Evolutionary conservation across 2,113 vertebrate species (phyloP), one percentile per base, ranked within the genome.

Genomic region (Cyanoramphus novaezelandiae): DNA sequence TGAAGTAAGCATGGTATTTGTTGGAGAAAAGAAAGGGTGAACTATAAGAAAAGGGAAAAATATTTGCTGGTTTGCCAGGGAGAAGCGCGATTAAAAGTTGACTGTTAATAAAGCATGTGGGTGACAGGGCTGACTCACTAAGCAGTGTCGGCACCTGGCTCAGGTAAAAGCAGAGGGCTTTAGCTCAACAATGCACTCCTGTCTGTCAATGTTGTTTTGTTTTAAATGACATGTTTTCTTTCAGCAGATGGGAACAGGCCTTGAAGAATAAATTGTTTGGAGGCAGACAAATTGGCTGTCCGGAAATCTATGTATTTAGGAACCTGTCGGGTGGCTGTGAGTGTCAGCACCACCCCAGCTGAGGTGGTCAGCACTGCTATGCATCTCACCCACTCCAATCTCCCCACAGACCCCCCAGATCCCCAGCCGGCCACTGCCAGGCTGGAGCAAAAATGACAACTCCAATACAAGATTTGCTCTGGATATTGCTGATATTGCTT

Each of bases 201-300:
- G 90, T 62, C 90, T 95, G 95, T 97, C 97, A 97, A 4, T 44
- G 83, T 85, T 82, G 68, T 31, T 31, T 20, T 27, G 88, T 93
- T 65, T 75, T 31, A 94, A 97, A 95, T 96, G 93, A 95, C 95
- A 96, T 96, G 86, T 93, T 97, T 96, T 95, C 93, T 93, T 96
- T 93, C 63, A 59, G 96, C 97, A 97, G 95, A 96, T 97, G 96
- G 95, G 92, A 97, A 90, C 52, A 89, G 92, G 90, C 37, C 92
- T 96, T 93, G 94, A 96, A 92, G 94, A 97, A 92, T 95, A 96
- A 86, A 85, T 93, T 97, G 94, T 97, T 96, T 86, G 43, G 95
- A 97, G 90, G 86, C 95, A 96, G 93, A 90, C 80, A 94, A 95
- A 95, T 84, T 95, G 92, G 62, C 95, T 96, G 97, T 93, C 88